Percentiles rank a stretch among this genome's conserved stretches.
These are phyloP conservation scores for Rhynchotus rufescens DNA, from an alignment of 2,797 vertebrate species.

Conservation along the genomic window DNA sequence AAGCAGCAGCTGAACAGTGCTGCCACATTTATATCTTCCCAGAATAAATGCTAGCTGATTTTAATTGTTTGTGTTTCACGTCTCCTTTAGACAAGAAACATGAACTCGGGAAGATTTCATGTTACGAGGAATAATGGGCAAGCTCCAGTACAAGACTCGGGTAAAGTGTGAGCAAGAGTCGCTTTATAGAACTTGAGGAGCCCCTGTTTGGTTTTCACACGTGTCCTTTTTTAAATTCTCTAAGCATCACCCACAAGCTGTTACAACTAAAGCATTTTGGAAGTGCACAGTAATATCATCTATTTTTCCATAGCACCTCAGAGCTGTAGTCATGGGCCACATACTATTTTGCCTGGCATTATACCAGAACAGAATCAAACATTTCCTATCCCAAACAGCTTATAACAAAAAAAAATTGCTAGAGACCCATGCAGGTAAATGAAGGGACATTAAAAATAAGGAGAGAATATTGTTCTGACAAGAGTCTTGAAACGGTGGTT, in stretches of 20 bases:
- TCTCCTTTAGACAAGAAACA: conserved; percentile 4
- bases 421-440: background rate
- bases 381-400: background rate
- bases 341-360: background rate
- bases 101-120: background rate
- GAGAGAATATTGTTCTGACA: background rate
- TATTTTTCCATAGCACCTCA: background rate
- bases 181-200: background rate
- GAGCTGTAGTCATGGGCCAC: background rate
- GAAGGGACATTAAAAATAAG: background rate
- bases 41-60: conserved; percentile 52
- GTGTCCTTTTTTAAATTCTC: background rate
- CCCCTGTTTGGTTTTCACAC: background rate
- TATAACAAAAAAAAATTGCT: background rate
- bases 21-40: conserved; percentile 38
- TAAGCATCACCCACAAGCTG: background rate
- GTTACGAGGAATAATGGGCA: background rate
- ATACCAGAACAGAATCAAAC: background rate
- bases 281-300: background rate
- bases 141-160: background rate
- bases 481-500: background rate
- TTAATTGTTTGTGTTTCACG: conserved; percentile 14
- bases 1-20: conserved; percentile 57
- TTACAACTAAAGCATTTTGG: background rate
- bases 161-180: background rate